Percentiles rank a stretch among this genome's conserved stretches.
These are phyloP conservation scores for Geothlypis trichas DNA, from an alignment of 2,113 vertebrate species.

Conservation along the genomic window DNA sequence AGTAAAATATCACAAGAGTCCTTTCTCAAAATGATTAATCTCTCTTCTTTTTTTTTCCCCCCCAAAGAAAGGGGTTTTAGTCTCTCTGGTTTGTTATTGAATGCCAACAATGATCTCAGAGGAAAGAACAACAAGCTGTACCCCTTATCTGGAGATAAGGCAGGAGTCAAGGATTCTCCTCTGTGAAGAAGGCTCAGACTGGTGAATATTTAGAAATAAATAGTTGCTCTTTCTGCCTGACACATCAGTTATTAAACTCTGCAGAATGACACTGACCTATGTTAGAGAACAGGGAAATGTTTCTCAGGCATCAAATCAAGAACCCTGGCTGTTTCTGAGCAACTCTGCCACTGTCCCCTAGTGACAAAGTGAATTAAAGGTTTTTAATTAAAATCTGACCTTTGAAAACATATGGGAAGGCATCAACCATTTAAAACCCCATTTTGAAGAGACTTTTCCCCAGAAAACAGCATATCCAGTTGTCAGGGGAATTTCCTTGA, in stretches of 20 bases:
- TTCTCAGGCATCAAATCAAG: background rate
- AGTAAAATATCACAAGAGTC: background rate
- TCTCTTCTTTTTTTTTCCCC: background rate
- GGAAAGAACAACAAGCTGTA: background rate
- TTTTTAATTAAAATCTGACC: slow-evolving; percentile 40
- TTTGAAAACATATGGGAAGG: background rate
- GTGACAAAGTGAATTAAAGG: background rate
- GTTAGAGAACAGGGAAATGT: background rate
- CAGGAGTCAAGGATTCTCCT: background rate
- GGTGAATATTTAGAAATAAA: background rate
- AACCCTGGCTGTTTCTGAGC: background rate
- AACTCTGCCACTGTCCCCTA: background rate
- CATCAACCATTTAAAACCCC: background rate
- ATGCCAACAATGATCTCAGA: background rate
- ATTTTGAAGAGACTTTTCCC: background rate
- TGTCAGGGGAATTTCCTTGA: background rate
- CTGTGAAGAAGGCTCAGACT: background rate
- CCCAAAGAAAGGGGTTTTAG: background rate
- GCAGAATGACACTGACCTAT: background rate
- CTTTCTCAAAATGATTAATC: background rate
- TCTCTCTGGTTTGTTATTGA: background rate
- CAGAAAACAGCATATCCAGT: background rate
- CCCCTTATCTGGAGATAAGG: background rate
- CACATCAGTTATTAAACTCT: background rate
- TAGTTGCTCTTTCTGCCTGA: background rate